Evolutionary conservation across 2,113 vertebrate species (phyloP), one percentile per base, ranked within the genome.

Genomic region (Ginglymostoma cirratum): DNA sequence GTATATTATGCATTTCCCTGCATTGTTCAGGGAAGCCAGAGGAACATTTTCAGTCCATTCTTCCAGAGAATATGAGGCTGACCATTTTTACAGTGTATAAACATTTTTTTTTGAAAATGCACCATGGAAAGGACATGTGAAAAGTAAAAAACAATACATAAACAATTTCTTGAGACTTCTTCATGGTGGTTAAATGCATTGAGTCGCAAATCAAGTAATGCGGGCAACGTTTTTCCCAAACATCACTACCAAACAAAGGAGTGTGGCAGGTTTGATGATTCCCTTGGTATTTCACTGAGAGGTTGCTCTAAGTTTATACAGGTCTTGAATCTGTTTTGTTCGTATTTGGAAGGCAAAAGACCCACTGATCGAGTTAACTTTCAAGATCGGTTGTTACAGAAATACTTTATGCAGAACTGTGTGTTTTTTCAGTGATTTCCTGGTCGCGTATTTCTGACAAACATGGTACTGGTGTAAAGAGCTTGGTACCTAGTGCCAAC

Each of bases 401-500:
- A 67, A 7, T 17, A 93, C 38, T 17, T 66, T 19, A 23, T 21
- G 6, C 23, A 38, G 3, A 38, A 66, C 89, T 66, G 61, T 93
- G n/a, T 21, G 8, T 61, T 38, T 83, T 23, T 4, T 5, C 61
- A 66, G 89, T 8, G 1, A 66, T 93, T 67, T 93, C 21, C 34
- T n/a, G 23, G 30, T 3, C 19, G 42, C 45, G 38, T 45, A 45
- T 42, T 42, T 42, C 80, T 52, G 52, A 87, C 65, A 86, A 95
- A 95, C 72, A 96, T 80, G 93, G 98, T 97, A 0, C 96, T 95
- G 0, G 96, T 69, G 30, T 10, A 27, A 14, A 27, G 15, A n/a
- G 52, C 48, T 55, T 76, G 34, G 30, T 80, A 30, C 14, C 67
- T 24, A 76, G 42, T 48, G 42, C 30, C 34, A 72, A 34, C 48